Percentiles rank a stretch among this genome's conserved stretches.
Conservation (phyloP, 1,140 invertebrate species). For the Drosophila pallidifrons region DNA sequence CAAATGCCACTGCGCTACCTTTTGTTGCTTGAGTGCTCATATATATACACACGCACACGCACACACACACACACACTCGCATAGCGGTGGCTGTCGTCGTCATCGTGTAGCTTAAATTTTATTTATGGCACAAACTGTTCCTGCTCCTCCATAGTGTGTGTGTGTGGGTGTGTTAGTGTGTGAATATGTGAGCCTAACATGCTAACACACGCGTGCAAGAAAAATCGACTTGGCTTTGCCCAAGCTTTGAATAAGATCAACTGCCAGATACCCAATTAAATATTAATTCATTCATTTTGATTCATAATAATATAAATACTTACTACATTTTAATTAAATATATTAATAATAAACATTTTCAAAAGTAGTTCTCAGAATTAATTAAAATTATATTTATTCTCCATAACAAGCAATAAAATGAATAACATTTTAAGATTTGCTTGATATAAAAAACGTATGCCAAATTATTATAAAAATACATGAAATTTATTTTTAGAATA, state of each 20-base stretch:
- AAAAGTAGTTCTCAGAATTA: not conserved
- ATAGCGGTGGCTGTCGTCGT: slow-evolving; percentile 60
- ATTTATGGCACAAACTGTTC: slow-evolving; percentile 73
- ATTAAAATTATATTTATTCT: no score
- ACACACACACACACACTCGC: not conserved
- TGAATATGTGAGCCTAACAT: slow-evolving; percentile 42
- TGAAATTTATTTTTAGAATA: not conserved
- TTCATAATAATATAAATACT: no score
- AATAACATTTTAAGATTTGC: no score
- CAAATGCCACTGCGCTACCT: slow-evolving; percentile 77
- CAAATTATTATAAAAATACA: no score
- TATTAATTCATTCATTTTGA: not conserved
- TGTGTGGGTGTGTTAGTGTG: slow-evolving; percentile 23
- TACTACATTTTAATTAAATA: no score
- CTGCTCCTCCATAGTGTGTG: slow-evolving; percentile 26
- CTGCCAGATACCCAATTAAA: not conserved
- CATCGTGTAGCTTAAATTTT: slow-evolving; percentile 78
- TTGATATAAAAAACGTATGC: no score
- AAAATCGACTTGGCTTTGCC: slow-evolving; percentile 38
- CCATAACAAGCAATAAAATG: no score
- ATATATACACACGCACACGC: slow-evolving; percentile 34
- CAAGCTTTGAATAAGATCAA: not conserved
- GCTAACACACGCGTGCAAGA: slow-evolving; percentile 56
- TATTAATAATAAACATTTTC: not conserved
- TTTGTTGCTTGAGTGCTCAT: slow-evolving; percentile 78